Conservation (phyloP, 2,797 vertebrate genomes). For the Synaphobranchus kaupii region DNA sequence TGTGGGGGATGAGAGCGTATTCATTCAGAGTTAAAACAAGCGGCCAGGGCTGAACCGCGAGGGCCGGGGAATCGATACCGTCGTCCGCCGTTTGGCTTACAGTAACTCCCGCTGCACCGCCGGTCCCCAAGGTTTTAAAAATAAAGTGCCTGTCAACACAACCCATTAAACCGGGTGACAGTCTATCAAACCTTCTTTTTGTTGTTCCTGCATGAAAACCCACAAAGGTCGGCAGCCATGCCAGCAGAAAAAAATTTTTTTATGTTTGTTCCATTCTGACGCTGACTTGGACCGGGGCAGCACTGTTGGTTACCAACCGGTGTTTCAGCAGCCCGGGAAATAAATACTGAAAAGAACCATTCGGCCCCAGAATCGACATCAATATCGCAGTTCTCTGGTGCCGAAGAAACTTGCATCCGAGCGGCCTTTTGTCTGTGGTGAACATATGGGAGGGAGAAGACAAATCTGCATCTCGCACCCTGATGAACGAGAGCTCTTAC, state of each 20-base stretch:
- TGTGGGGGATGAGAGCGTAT: neutral
- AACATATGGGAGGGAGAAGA: neutral
- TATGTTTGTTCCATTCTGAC: no score
- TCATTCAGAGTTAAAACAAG: neutral
- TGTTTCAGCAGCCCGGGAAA: neutral
- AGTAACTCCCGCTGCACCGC: neutral
- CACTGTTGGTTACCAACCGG: neutral
- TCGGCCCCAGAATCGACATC: neutral
- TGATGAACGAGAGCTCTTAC: neutral
- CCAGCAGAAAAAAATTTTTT: no score
- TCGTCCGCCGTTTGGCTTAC: conserved; percentile 25
- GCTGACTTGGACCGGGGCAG: neutral
- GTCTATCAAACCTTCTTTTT: conserved; percentile 8
- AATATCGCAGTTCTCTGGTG: neutral
- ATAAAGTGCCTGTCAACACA: conserved; percentile 32
- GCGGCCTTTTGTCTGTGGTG: conserved; percentile 1
- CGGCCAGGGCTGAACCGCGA: neutral
- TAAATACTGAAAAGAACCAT: neutral
- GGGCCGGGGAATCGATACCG: conserved; percentile 29
- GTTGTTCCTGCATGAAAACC: neutral
- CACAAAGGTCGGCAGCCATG: neutral
- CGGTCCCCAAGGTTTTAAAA: conserved; percentile 16
- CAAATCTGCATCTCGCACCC: neutral
- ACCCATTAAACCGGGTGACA: conserved; percentile 21
- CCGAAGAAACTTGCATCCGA: neutral